These are phyloP conservation scores for Brachyrhaphis roseni DNA, from an alignment of 2,797 vertebrate genomes.

Conservation along the genomic window DNA sequence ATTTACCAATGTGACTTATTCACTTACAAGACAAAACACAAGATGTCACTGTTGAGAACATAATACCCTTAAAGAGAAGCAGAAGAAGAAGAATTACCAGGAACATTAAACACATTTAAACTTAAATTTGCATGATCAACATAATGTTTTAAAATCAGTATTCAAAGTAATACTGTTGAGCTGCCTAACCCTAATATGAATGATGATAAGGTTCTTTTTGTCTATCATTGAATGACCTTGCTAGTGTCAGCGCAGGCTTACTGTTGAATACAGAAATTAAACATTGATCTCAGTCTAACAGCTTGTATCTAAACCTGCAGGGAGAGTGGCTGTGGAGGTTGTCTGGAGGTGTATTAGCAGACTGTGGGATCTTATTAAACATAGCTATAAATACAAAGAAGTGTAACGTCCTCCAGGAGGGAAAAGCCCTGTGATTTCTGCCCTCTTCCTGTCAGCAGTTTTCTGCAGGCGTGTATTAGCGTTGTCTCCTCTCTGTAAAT, in stretches of 20 bases:
- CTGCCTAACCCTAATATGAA: not conserved
- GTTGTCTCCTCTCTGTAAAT: constrained; percentile 86
- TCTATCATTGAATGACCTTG: constrained; percentile 22
- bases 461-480: constrained; percentile 77
- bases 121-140: not conserved
- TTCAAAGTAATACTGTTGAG: not conserved
- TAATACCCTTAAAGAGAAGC: not conserved
- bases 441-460: constrained; percentile 85
- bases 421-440: constrained; percentile 75
- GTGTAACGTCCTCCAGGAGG: constrained; percentile 72
- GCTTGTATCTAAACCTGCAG: constrained; percentile 57
- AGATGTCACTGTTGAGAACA: not conserved
- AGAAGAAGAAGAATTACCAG: not conserved
- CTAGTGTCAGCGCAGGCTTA: constrained; percentile 12
- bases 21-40: not conserved
- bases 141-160: not conserved
- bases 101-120: not conserved
- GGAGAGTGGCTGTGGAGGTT: constrained; percentile 55
- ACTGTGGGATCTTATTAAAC: constrained; percentile 73
- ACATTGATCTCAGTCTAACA: constrained; percentile 45
- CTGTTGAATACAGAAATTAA: constrained; percentile 36
- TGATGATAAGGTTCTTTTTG: constrained; percentile 3
- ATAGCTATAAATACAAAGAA: constrained; percentile 81
- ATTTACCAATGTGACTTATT: not conserved
- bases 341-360: constrained; percentile 68